A percentile compares a stretch with the other conserved stretches of the same genome.
Evolutionary conservation across 2,113 vertebrate species (phyloP).

Genomic region (Bostrychus sinensis): DNA sequence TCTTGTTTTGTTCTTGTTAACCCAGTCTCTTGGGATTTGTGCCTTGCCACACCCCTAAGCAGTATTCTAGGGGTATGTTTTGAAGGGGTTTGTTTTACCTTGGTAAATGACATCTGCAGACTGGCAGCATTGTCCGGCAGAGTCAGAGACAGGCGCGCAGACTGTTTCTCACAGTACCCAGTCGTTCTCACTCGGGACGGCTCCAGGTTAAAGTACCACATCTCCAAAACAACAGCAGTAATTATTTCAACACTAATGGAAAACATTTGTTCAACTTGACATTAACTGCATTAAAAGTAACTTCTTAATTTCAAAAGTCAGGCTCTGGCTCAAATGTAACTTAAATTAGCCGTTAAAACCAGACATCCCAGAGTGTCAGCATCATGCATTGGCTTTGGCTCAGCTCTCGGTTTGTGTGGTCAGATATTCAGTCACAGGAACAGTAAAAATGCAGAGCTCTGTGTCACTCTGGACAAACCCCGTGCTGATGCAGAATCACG

Average conservation of each 20-base stretch:
- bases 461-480: constrained; percentile 10
- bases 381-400: no score
- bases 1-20: no score
- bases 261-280: no score
- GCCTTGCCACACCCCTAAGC: no score
- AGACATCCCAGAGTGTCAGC: no score
- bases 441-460: not conserved
- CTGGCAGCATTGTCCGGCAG: constrained; percentile 73
- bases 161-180: constrained; percentile 76
- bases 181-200: constrained; percentile 65
- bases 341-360: no score
- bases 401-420: not conserved
- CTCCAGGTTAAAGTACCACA: constrained; percentile 80
- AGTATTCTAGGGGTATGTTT: not conserved
- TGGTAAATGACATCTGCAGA: constrained; percentile 83
- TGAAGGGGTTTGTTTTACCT: constrained; percentile 74
- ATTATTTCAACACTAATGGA: no score
- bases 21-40: no score
- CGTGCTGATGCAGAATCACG: constrained; percentile 28
- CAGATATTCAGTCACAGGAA: no score
- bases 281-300: no score
- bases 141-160: constrained; percentile 76
- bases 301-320: no score
- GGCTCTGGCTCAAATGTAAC: no score
- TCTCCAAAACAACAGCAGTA: constrained; percentile 61